Evolutionary conservation across 1,140 invertebrate genomes (phyloP).

Genomic region (Hesperophylax magnus): DNA sequence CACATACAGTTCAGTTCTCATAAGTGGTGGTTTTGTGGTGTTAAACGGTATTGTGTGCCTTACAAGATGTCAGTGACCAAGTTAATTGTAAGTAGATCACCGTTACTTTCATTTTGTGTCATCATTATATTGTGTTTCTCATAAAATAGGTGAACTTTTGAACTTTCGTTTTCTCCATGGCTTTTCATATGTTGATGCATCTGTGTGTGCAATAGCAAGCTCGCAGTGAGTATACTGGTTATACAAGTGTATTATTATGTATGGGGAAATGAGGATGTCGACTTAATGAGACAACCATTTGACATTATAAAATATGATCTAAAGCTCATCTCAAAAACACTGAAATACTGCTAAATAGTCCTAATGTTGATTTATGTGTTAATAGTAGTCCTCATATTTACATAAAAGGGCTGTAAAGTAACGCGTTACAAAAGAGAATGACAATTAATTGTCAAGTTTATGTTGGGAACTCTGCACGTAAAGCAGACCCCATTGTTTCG

Average conservation of each 20-base stretch:
- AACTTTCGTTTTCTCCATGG: neutral
- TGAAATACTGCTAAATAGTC: no score
- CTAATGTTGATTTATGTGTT: no score
- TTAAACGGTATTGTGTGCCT: constrained; percentile 41
- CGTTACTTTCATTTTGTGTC: neutral
- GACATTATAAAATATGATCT: neutral
- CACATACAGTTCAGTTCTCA: neutral
- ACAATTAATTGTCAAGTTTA: neutral
- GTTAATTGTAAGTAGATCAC: constrained; percentile 42
- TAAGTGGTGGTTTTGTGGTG: constrained; percentile 26
- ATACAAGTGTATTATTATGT: neutral
- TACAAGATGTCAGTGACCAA: constrained; percentile 50
- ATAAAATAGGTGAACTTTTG: neutral
- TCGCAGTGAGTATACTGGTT: no score
- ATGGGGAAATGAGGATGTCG: neutral
- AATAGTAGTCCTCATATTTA: no score
- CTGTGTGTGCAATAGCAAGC: neutral
- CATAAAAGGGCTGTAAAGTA: no score
- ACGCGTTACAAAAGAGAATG: no score
- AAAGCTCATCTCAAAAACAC: neutral
- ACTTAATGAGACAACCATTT: neutral
- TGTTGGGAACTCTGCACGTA: neutral
- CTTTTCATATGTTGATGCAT: no score
- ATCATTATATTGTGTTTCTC: neutral
- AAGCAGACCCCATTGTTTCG: constrained; percentile 31